Conservation (phyloP, 2,113 vertebrate species). For the Coptodon bakossiorum region DNA sequence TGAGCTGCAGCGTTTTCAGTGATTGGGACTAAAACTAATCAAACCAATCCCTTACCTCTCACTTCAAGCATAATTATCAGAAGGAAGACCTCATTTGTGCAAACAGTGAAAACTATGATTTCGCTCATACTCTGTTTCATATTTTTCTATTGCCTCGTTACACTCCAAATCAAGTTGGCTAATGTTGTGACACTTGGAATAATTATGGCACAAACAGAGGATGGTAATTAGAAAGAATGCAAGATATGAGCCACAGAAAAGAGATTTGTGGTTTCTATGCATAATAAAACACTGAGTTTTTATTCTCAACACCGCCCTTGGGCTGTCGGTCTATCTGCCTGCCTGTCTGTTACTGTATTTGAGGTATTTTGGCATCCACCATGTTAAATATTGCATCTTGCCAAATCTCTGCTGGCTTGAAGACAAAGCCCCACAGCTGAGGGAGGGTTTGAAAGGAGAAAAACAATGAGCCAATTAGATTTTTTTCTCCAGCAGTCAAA, state of each 20-base stretch:
- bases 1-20: background rate
- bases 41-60: background rate
- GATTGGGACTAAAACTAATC: background rate
- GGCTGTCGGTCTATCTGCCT: constrained; percentile 41
- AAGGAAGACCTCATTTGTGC: constrained; percentile 36
- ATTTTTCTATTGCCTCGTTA: constrained; percentile 34
- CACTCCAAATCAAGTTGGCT: constrained; percentile 26
- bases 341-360: constrained; percentile 51
- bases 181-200: constrained; percentile 60
- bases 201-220: constrained; percentile 45
- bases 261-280: constrained; percentile 35
- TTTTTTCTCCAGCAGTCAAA: background rate
- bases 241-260: constrained; percentile 31
- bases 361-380: constrained; percentile 46
- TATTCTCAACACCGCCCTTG: constrained; percentile 31
- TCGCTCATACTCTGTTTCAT: background rate
- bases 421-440: constrained; percentile 33
- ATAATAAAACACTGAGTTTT: constrained; percentile 27
- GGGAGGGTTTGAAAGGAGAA: background rate
- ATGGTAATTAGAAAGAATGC: constrained; percentile 55
- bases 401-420: constrained; percentile 42
- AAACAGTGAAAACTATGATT: constrained; percentile 44
- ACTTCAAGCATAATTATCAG: constrained; percentile 24
- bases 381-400: constrained; percentile 47
- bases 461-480: constrained; percentile 10